Evolutionary conservation across 2,888 invertebrate genomes (phyloP).

Genomic region (Andrena praecox): DNA sequence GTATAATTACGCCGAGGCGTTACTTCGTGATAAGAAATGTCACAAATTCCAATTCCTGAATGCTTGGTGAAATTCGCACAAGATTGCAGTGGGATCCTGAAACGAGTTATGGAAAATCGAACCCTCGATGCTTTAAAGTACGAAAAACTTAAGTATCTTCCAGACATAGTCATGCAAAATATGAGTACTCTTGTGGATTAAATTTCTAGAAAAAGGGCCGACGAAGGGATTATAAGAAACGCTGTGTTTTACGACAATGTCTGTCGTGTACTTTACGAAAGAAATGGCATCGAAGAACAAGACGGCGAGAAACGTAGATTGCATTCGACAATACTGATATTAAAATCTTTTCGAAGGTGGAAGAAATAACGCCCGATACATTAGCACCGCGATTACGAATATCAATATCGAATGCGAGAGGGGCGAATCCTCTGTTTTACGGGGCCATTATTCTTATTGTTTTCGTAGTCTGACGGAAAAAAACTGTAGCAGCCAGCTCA

Average conservation of each 20-base stretch:
- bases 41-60: no score
- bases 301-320: constrained; percentile 18
- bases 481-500: constrained; percentile 21
- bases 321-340: constrained; percentile 14
- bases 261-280: not conserved
- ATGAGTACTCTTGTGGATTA: constrained; percentile 13
- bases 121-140: not conserved
- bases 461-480: constrained; percentile 44
- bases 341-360: constrained; percentile 16
- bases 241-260: not conserved
- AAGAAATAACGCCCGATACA: constrained; percentile 54
- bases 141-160: not conserved
- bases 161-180: not conserved
- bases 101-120: no score
- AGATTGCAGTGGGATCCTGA: no score
- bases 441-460: constrained; percentile 52
- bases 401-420: constrained; percentile 55
- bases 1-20: no score
- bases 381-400: constrained; percentile 50
- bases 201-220: not conserved
- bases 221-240: not conserved
- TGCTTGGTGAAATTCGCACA: no score
- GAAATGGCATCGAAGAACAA: constrained; percentile 7
- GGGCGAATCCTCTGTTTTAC: constrained; percentile 57
- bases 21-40: no score